These are phyloP conservation scores for Leptocoma aspasia DNA, from an alignment of 2,113 vertebrate genomes.

Conservation along the genomic window DNA sequence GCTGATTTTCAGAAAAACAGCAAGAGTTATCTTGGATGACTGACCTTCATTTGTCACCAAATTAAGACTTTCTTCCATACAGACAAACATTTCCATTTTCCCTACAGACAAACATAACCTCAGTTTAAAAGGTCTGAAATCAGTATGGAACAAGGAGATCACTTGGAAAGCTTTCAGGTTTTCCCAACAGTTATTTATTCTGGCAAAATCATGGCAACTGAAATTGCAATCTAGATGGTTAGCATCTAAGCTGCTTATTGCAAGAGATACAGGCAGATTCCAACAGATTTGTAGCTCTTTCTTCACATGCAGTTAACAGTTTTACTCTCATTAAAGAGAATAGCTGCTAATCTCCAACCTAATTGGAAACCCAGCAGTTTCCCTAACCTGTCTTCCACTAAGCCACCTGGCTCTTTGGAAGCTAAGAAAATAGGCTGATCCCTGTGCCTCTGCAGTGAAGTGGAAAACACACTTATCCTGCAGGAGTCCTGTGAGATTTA, in stretches of 20 bases:
- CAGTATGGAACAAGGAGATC: background rate
- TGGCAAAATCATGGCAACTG: background rate
- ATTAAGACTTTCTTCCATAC: background rate
- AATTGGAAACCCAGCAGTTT: background rate
- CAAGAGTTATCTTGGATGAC: background rate
- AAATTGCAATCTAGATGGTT: background rate
- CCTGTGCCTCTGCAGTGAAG: background rate
- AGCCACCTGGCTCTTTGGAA: background rate
- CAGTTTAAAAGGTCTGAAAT: background rate
- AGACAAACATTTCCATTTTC: background rate
- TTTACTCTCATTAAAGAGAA: background rate
- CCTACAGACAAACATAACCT: background rate
- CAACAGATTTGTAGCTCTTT: background rate
- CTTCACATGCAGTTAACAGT: background rate
- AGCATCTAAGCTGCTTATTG: background rate
- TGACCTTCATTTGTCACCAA: background rate
- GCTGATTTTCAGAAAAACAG: background rate
- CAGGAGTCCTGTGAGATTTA: background rate
- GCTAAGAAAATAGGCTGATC: background rate
- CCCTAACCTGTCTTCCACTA: background rate
- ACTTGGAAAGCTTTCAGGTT: background rate
- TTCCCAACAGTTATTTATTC: background rate
- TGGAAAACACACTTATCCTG: background rate
- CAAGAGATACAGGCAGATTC: background rate
- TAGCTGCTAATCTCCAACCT: background rate